Base-by-base conservation (phyloP, 2,797 vertebrate genomes). In the Microcaecilia unicolor region DNA sequence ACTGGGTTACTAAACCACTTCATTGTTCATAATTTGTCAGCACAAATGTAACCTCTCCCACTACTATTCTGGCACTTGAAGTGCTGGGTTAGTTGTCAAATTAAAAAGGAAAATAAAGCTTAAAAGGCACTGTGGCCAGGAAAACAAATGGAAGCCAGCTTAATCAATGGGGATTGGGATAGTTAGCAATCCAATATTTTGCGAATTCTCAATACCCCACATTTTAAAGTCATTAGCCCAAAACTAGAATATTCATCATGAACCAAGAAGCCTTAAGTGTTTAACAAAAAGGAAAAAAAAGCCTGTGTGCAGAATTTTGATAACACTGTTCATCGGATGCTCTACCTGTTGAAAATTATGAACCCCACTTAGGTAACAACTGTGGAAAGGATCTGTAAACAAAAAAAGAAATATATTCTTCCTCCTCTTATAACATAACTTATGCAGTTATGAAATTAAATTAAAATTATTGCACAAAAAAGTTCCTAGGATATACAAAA, bases 391-490 rank as follows among this genome's bases (percentile, higher is more conserved):
- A 81, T 80, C 72, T 76, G 77, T 83, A 84, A 87, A 75, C 78
- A 70, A 74, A 76, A 74, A 78, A 80, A 63, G 66, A 74, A n/a
- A n/a, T n/a, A 81, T 81, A 83, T 70, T 78, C 80, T 70, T 79
- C 77, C 68, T 59, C 82, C 80, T 80, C 84, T 80, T 86, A 80
- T 72, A 88, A 87, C 78, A 86, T 78, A 84, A 82, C 70, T 76
- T 81, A 85, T 61, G 76, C 72, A 74, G 71, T 70, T 75, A 81
- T 52, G 72, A 81, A 89, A 86, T 89, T 89, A 91, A 92, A 92
- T 90, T 87, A 83, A 86, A 82, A 62, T 86, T 96, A 98, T 94
- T 96, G 92, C 92, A 95, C 91, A 85, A 90, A 88, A 81, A 86
- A 67, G 70, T 69, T 56, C 64, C 76, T 65, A 65, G 67, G 82